These are phyloP conservation scores for Harpagifer antarcticus DNA, from an alignment of 2,797 vertebrate genomes.

Conservation along the genomic window DNA sequence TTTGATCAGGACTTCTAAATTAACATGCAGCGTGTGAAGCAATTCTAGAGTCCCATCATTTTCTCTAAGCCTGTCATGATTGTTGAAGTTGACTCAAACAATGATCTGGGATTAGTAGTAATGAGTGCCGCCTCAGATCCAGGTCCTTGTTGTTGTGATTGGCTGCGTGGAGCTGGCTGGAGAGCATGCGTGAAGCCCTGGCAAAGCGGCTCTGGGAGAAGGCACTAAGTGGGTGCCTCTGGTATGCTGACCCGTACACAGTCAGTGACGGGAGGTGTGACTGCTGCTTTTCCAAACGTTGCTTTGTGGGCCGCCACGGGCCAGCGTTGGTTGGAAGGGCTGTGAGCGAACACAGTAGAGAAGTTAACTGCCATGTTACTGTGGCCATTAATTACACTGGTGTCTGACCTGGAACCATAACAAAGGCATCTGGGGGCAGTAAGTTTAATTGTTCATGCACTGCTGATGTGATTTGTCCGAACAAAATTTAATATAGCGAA, in stretches of 20 bases:
- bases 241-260: conserved; percentile 80
- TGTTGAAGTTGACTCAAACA: conserved; percentile 38
- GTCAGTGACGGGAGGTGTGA: conserved; percentile 56
- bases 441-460: conserved; percentile 60
- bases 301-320: conserved; percentile 70
- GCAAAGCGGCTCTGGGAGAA: conserved; percentile 60
- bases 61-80: conserved; percentile 33
- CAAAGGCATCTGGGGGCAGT: conserved; percentile 44
- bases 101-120: conserved; percentile 71
- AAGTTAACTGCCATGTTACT: conserved; percentile 57
- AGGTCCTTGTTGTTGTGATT: conserved; percentile 72
- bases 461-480: conserved; percentile 44
- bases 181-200: conserved; percentile 58
- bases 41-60: conserved; percentile 16
- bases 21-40: conserved; percentile 14
- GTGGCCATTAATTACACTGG: conserved; percentile 65
- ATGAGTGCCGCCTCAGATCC: conserved; percentile 60
- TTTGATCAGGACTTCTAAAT: conserved; percentile 37
- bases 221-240: conserved; percentile 63
- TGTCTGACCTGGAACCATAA: conserved; percentile 71
- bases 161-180: conserved; percentile 64
- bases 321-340: conserved; percentile 86
- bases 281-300: conserved; percentile 54
- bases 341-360: conserved; percentile 60
- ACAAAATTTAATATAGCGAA: conserved; percentile 35